Evolutionary conservation across 2,888 invertebrate species (phyloP).

Genomic region (Chymomyza amoena): DNA sequence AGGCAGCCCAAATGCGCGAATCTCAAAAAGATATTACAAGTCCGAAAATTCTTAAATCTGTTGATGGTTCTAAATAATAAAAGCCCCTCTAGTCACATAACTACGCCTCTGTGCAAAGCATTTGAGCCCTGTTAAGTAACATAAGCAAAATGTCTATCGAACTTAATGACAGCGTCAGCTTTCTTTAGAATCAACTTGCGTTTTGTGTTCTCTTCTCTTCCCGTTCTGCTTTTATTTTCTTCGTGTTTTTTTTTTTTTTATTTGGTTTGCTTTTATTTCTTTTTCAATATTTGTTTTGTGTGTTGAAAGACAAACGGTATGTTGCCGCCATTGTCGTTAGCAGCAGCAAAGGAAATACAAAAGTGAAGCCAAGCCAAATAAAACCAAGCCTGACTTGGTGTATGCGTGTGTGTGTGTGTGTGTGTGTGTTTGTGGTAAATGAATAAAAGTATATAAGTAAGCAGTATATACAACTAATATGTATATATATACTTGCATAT

Average conservation of each 20-base stretch:
- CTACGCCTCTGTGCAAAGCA: neutral
- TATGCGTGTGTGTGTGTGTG: conserved; percentile 8
- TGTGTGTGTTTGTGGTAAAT: conserved; percentile 33
- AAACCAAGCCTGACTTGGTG: conserved; percentile 26
- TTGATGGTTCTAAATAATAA: neutral
- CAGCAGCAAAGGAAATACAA: neutral
- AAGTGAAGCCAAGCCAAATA: neutral
- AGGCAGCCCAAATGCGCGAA: too few relatives aligned
- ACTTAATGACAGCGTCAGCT: conserved; percentile 43
- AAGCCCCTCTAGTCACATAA: neutral
- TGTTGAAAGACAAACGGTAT: conserved; percentile 53
- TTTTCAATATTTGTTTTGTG: conserved; percentile 67
- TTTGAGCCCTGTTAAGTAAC: neutral
- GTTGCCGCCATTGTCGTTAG: neutral
- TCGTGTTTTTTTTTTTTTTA: conserved; percentile 35
- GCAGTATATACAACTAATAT: conserved; percentile 1
- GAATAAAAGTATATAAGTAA: conserved; percentile 31
- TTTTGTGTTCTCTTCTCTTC: neutral
- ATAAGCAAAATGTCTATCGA: conserved; percentile 26
- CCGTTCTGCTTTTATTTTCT: neutral
- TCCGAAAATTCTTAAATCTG: neutral
- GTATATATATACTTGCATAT: neutral
- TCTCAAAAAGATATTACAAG: too few relatives aligned
- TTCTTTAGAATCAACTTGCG: conserved; percentile 37
- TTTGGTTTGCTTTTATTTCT: conserved; percentile 60